Evolutionary conservation across 2,797 vertebrate species (phyloP).

Genomic region (Helostoma temminkii): DNA sequence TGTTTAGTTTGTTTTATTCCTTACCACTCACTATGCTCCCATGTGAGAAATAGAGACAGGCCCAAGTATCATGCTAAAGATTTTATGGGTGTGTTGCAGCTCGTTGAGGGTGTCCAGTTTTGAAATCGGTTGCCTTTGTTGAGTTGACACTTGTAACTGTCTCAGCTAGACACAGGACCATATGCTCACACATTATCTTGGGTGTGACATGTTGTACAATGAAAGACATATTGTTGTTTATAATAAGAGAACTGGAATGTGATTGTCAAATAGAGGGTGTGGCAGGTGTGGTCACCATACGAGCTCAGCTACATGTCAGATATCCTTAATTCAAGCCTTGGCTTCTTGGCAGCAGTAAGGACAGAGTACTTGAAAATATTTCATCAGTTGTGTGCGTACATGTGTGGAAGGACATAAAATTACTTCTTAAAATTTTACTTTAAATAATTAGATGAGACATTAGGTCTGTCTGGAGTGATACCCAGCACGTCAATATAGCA

Average conservation of each 20-base stretch:
- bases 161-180: background rate
- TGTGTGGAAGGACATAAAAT: constrained; percentile 1
- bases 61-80: background rate
- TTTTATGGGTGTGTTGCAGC: background rate
- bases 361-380: constrained; percentile 8
- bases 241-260: constrained; percentile 45
- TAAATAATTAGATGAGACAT: constrained; percentile 26
- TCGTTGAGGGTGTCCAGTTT: background rate
- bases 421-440: constrained; percentile 1
- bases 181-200: constrained; percentile 25
- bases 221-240: constrained; percentile 21
- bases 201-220: constrained; percentile 38
- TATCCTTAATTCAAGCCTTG: constrained; percentile 35
- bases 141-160: background rate
- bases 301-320: constrained; percentile 49
- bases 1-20: constrained; percentile 3
- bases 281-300: constrained; percentile 55
- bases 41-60: background rate
- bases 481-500: background rate
- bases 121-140: constrained; percentile 8
- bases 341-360: constrained; percentile 33
- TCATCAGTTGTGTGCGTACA: constrained; percentile 19
- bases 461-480: constrained; percentile 5
- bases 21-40: background rate
- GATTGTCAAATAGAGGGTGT: constrained; percentile 53